Evolutionary conservation across 2,888 invertebrate genomes (phyloP), one percentile per base, ranked within the genome.

Genomic region (Pyrrhia umbra): DNA sequence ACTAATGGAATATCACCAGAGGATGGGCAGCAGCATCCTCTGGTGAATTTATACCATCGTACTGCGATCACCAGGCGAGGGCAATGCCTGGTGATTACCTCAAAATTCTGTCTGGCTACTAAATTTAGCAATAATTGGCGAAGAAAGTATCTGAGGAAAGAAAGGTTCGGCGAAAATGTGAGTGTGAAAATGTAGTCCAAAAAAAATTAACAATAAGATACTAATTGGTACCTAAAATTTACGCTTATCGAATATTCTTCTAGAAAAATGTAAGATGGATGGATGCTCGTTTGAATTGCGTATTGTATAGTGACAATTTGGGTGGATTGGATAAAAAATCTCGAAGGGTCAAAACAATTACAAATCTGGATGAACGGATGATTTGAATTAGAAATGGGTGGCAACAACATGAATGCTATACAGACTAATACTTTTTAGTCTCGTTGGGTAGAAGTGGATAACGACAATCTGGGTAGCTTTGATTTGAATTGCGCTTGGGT

Each of bases 1-100:
- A 61, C 68, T 61, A 47, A 61, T 21, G 72, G 54, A 66, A 15
- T 0, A 34, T 34, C 21, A 1, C 8, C 1, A 9, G 37, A 20
- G 47, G 47, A 15, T 2, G 64, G 64, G 67, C 47, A 55, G 67
- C 71, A 68, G 67, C 64, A 2, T 42, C 64, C 64, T 63, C 43
- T 54, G 16, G 20, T 16, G 20, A 0, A 34, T 18, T 21, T 37
- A 5, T 8, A 60, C 34, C 21, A 62, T 3, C 69, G 39, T 20
- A 66, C 66, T 66, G 66, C 66, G 51, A 61, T 69, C 62, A 61
- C 25, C 62, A 39, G 18, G n/a, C 10, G 15, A 3, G n/a, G 0
- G n/a, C 0, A 18, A 30, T 0, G 6, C 13, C 18, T 43, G 60
- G 43, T 49, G 65, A 68, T 56, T 66, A 66, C 18, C 3, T 40